Evolutionary conservation across 2,797 vertebrate species (phyloP), one percentile per base, ranked within the genome.

Genomic region (Zonotrichia albicollis): DNA sequence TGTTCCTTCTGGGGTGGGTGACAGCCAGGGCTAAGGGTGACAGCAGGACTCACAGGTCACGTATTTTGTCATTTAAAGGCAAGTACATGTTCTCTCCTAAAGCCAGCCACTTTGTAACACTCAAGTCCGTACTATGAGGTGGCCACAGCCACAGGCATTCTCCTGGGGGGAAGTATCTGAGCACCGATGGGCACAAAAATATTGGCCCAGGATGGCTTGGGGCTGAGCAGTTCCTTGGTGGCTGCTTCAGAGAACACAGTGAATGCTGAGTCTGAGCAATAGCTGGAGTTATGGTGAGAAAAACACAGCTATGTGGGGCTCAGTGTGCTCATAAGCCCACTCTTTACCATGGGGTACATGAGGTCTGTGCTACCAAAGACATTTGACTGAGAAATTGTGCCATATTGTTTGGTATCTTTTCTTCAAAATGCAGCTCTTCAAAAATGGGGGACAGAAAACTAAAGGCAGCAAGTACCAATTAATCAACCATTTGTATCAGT

Each of bases 1-100:
- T 68, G n/a, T 84, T 95, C 64, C 57, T 91, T 94, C 70, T 86
- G 76, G 79, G 48, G 42, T n/a, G 34, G 76, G 64, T 60, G 89
- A 70, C 65, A 85, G 84, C 62, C 84, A 73, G 67, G 71, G 22
- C 77, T 79, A 73, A 67, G 77, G 72, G 74, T 45, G 77, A 81
- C 0, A 1, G 55, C 34, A 79, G 77, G 77, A 85, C 72, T 86
- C 3, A 10, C 43, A 64, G 42, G 50, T 71, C 80, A 66, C 7
- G 4, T 51, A 42, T 74, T 84, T 85, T 93, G 57, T 90, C 57
- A 54, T 73, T 45, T 66, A 90, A 76, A 93, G 70, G 74, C 90
- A 93, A 83, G 55, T 54, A 58, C 0, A 0, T 9, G 38, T 45
- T 81, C 60, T 50, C 58, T 82, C 62, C 76, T 86, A 78, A 86